Evolutionary conservation across 1,140 invertebrate species (phyloP), one percentile per base, ranked within the genome.

Genomic region (Rhynchophorus ferrugineus): DNA sequence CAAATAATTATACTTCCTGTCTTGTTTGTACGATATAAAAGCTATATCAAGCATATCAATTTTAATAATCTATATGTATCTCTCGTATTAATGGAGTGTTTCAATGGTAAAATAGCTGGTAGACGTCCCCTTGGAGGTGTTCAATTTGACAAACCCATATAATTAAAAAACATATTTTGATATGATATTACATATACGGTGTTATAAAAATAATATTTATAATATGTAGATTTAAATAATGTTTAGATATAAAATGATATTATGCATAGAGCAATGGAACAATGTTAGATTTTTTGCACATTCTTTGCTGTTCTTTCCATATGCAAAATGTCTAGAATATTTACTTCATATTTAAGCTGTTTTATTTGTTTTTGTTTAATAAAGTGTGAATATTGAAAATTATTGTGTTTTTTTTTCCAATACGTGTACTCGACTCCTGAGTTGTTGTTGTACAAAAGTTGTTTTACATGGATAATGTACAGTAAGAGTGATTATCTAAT

Each of bases 361-460:
- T 51, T 43, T 58, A 57, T 65, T 63, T 61, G 60, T 64, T 65
- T 65, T 62, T 61, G 61, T 53, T 63, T 63, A 65, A 65, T 65
- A 65, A 65, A 65, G 63, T 65, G 63, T 65, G 61, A 62, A 54
- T 57, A 63, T 63, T 59, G 58, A 24, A 35, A 41, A 21, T 11
- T 47, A 11, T 38, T 53, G 3, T 54, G 39, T 33, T 13, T 51
- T 35, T 44, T 41, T 1, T 41, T 41, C 3, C 38, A 41, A 18
- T 18, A 20, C 17, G 1, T 37, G 14, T 37, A 16, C 14, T 37
- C 17, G 9, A 34, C 6, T n/a, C 13, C n/a, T n/a, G n/a, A 37
- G 6, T 37, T 37, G n/a, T 13, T 13, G 17, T 37, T 3, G 14
- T 37, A 37, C 35, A 37, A 37, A 37, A 37, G 35, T n/a, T n/a